Conservation (phyloP, 2,113 vertebrate species). For the Acrocephalus kingi region DNA sequence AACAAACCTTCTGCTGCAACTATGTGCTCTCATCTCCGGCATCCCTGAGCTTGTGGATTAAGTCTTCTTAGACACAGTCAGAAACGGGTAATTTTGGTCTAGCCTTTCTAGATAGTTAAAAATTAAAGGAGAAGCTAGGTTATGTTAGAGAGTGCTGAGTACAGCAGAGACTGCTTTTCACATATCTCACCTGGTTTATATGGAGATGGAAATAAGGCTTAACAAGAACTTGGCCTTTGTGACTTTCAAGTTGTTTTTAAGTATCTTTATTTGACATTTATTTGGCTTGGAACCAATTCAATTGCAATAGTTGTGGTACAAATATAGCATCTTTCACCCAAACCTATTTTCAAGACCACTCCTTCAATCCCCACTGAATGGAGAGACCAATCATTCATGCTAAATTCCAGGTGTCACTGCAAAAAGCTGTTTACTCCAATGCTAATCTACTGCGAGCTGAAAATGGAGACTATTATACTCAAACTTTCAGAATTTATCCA, state of each 20-base stretch:
- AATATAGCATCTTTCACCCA: not conserved
- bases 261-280: not conserved
- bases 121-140: not conserved
- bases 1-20: not conserved
- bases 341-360: not conserved
- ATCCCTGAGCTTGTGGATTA: not conserved
- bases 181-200: not conserved
- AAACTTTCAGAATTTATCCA: not conserved
- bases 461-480: not conserved
- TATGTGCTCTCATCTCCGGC: not conserved
- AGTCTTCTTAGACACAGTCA: not conserved
- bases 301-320: not conserved
- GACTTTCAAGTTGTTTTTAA: constrained; percentile 50
- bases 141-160: not conserved
- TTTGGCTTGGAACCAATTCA: not conserved
- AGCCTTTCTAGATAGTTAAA: not conserved
- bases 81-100: not conserved
- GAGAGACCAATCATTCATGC: not conserved
- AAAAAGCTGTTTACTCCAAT: not conserved
- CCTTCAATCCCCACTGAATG: not conserved
- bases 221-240: not conserved
- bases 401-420: not conserved
- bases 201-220: not conserved
- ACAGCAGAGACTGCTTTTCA: not conserved
- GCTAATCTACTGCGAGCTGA: not conserved